Conservation (phyloP, 2,113 vertebrate genomes). For the Istiophorus platypterus region DNA sequence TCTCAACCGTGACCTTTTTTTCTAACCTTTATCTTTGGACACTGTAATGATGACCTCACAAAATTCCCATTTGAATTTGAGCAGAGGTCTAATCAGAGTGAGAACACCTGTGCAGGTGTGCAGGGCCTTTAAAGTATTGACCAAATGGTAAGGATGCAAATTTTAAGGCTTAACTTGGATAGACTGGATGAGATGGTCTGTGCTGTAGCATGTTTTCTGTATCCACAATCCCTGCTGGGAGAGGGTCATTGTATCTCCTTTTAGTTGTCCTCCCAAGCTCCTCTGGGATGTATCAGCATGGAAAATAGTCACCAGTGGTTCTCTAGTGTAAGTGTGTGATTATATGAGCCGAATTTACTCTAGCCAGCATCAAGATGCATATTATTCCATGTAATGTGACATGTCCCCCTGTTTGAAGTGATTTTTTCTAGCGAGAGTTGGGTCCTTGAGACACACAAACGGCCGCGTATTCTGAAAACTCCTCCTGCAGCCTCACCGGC, state of each 20-base stretch:
- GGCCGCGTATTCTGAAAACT: slow-evolving; percentile 79
- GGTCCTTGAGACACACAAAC: slow-evolving; percentile 63
- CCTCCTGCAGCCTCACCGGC: slow-evolving; percentile 30
- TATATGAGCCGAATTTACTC: neutral
- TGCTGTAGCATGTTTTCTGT: too few species aligned
- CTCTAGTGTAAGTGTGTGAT: slow-evolving; percentile 12
- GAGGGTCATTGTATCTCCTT: neutral
- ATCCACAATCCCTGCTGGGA: neutral
- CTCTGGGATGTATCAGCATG: neutral
- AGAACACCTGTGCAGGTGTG: neutral
- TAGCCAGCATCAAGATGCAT: neutral
- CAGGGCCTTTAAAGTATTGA: neutral
- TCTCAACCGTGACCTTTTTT: too few species aligned
- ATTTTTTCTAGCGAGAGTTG: neutral
- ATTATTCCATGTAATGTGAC: too few species aligned
- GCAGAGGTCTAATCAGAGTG: neutral
- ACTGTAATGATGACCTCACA: too few species aligned
- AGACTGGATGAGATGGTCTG: neutral
- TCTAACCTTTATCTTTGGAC: too few species aligned
- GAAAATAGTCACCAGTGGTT: neutral
- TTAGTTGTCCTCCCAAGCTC: neutral
- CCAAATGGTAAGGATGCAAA: too few species aligned
- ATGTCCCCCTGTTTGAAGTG: neutral
- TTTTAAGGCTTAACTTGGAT: too few species aligned
- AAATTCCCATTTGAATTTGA: neutral